Base-by-base conservation (phyloP, 2,797 vertebrate genomes). In the Ambastaia sidthimunki region DNA sequence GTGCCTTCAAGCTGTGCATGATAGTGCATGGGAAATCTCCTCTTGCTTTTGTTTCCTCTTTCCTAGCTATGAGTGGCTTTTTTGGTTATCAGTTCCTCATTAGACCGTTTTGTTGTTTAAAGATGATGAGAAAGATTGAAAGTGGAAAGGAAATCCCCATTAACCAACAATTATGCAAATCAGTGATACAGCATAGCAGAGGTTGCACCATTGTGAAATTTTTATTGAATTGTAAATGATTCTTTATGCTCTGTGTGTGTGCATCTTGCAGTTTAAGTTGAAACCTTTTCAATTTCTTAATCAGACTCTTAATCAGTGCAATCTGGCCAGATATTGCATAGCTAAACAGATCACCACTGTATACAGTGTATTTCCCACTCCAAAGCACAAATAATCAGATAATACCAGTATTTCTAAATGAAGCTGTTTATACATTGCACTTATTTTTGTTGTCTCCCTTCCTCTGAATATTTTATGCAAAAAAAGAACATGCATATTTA, bases 41-140 rank as follows among this genome's bases (percentile, higher is more conserved):
- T 66, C 65, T 37, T 37, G 19, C 31, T 34, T 7, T n/a, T 59
- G 52, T 47, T 59, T 28, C 31, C 21, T 18, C 19, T 70, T 69
- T 60, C 13, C 3, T 28, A 28, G 19, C 31, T 41, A 31, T 28
- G 41, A 23, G 7, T 69, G 15, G 2, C 16, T 67, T 76, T n/a
- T 68, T 44, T 28, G 57, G 83, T 87, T 90, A 91, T 88, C 28
- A 62, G 59, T 54, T 90, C 92, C 92, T 91, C 90, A 92, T 92
- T 91, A 92, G 90, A 89, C 87, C 5, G 19, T 65, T 6, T 65
- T 59, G 34, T 18, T 62, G 73, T 73, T 52, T 62, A 60, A 72
- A 44, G 12, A 66, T 50, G 65, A 44, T 72, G 31, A 37, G n/a
- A 7, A 73, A 66, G 48, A 72, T 72, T 63, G 28, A 65, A 7